These are phyloP conservation scores for Habrosyne pyritoides DNA, from an alignment of 2,888 invertebrate species.

Conservation along the genomic window DNA sequence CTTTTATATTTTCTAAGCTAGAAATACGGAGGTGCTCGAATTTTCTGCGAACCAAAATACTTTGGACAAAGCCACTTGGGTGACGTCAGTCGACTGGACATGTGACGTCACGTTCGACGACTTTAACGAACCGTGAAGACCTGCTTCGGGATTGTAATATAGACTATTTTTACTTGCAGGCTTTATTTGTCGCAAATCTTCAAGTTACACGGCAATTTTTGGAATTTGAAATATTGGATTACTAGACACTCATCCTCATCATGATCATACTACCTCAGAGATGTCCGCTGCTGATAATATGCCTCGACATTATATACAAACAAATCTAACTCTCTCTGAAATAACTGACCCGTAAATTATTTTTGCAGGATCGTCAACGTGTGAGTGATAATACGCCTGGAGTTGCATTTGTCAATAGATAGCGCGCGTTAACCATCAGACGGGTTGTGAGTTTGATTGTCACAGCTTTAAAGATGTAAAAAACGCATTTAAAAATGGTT, in stretches of 20 bases:
- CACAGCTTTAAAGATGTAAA: too few species aligned
- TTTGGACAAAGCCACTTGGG: conserved; percentile 9
- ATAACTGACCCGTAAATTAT: too few species aligned
- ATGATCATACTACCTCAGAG: too few species aligned
- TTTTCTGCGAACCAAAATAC: conserved; percentile 8
- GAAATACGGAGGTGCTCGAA: conserved; percentile 8
- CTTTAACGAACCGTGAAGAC: conserved; percentile 33
- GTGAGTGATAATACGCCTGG: too few species aligned
- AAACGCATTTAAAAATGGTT: too few species aligned
- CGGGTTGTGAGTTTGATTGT: too few species aligned
- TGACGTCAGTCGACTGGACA: conserved; percentile 22
- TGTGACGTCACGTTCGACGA: conserved; percentile 31
- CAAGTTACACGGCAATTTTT: not conserved
- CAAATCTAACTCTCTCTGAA: too few species aligned
- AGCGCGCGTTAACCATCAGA: too few species aligned
- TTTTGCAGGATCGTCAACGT: too few species aligned
- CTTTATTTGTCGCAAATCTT: not conserved
- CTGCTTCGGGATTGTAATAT: not conserved
- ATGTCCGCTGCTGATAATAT: too few species aligned
- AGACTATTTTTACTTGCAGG: conserved; percentile 3
- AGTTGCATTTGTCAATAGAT: too few species aligned
- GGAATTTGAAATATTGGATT: not conserved
- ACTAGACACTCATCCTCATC: not conserved
- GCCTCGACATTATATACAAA: too few species aligned
- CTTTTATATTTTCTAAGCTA: conserved; percentile 8